phyloP scores from a whole-genome alignment of 2,888 invertebrate genomes.

The Tyria jacobaeae region DNA sequence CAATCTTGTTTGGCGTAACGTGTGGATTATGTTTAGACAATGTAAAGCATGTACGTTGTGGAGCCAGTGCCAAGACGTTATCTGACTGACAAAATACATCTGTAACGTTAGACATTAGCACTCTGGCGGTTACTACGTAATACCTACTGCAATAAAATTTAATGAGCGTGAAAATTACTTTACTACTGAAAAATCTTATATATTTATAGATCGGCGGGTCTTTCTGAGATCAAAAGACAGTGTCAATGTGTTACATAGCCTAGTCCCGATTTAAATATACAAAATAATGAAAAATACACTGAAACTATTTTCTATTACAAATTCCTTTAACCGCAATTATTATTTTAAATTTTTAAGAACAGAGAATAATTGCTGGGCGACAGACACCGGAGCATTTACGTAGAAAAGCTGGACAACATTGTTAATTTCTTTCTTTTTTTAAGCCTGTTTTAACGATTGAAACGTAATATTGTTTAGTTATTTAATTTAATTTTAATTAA shows the following conservation, averaged over 20 bases:
- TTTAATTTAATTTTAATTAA: too few species aligned
- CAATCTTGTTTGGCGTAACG: conserved; percentile 4
- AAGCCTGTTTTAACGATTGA: too few species aligned
- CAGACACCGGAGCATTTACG: too few species aligned
- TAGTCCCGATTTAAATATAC: background rate
- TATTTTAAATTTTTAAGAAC: too few species aligned
- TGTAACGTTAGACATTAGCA: conserved; percentile 8
- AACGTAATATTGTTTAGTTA: too few species aligned
- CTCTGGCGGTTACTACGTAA: conserved; percentile 5
- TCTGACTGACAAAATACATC: conserved; percentile 16
- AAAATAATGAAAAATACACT: too few species aligned
- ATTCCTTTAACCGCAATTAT: background rate
- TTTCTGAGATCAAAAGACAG: background rate
- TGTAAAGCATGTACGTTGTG: background rate
- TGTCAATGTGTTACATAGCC: background rate
- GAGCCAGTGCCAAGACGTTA: conserved; percentile 12
- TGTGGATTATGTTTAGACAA: conserved; percentile 11
- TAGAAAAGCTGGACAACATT: too few species aligned
- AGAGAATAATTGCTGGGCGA: too few species aligned
- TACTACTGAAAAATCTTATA: background rate
- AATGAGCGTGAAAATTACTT: conserved; percentile 2
- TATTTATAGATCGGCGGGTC: conserved; percentile 13
- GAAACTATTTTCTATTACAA: too few species aligned
- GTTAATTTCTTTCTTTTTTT: too few species aligned
- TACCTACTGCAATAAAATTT: conserved; percentile 6